A percentile compares a stretch with the other conserved stretches of the same genome.
Evolutionary conservation across 1,140 invertebrate genomes (phyloP).

Genomic region (Nephila pilipes): DNA sequence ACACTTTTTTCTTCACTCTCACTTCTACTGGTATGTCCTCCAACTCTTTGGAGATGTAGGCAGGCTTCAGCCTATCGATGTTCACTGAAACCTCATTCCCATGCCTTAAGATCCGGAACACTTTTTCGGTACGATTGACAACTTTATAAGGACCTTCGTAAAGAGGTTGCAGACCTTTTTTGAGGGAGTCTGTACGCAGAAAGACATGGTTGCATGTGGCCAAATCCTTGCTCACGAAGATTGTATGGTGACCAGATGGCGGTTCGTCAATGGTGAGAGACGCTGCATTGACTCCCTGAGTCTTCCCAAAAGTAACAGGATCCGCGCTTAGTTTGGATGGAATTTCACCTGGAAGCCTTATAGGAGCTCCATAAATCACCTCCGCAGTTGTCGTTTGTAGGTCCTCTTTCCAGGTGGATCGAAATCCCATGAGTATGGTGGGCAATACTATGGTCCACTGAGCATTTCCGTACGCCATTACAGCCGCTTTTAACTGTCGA

Average conservation of each 20-base stretch:
- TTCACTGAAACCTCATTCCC: background rate
- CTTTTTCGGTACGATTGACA: background rate
- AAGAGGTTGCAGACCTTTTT: too few species aligned
- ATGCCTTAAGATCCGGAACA: background rate
- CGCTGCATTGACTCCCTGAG: background rate
- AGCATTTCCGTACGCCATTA: too few species aligned
- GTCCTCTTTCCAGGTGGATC: too few species aligned
- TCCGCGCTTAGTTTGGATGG: background rate
- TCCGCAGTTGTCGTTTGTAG: too few species aligned
- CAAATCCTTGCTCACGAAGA: too few species aligned
- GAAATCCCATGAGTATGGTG: too few species aligned
- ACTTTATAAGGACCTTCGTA: background rate
- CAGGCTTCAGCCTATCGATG: slow-evolving; percentile 13
- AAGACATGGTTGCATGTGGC: too few species aligned
- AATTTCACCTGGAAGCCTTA: slow-evolving; percentile 77
- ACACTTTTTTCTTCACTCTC: background rate
- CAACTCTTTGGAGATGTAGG: background rate
- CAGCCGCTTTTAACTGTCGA: too few species aligned
- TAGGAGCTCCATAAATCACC: slow-evolving; percentile 77
- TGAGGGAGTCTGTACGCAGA: too few species aligned
- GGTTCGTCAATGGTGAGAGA: background rate
- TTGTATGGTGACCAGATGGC: background rate
- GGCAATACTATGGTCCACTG: too few species aligned
- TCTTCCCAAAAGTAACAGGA: slow-evolving; percentile 17
- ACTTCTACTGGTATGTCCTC: too few species aligned